phyloP scores from a whole-genome alignment of 2,797 vertebrate genomes.

The Alectoris magna region DNA sequence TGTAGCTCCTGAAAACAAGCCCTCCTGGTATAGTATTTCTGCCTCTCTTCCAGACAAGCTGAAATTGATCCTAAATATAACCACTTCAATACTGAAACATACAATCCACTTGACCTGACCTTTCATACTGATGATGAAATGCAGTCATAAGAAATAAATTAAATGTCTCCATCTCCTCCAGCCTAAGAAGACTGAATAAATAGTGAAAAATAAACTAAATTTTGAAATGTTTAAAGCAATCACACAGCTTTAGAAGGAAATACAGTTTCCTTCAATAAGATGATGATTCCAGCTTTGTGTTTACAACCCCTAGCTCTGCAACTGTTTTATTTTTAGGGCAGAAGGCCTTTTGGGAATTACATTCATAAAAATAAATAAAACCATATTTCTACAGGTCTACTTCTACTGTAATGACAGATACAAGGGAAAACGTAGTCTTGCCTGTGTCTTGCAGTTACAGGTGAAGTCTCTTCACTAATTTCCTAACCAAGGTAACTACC shows the following conservation, averaged over 20 bases:
- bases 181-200: not conserved
- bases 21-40: not conserved
- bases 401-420: not conserved
- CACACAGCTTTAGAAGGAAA: not conserved
- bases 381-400: not conserved
- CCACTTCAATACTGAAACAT: not conserved
- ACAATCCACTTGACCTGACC: not conserved
- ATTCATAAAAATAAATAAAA: not conserved
- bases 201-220: not conserved
- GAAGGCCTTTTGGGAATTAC: not conserved
- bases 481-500: not conserved
- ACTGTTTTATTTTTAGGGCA: not conserved
- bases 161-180: not conserved
- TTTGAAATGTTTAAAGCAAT: not conserved
- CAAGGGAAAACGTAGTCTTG: not conserved
- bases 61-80: constrained; percentile 12
- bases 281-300: not conserved
- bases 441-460: not conserved
- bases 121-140: constrained; percentile 38
- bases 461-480: not conserved
- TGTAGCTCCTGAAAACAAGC: constrained; percentile 9
- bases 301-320: not conserved
- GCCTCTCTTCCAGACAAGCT: not conserved
- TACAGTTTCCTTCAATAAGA: not conserved
- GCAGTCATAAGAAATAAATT: constrained; percentile 22